Percentiles rank a stretch among this genome's conserved stretches.
Evolutionary conservation across 2,797 vertebrate genomes (phyloP).

Genomic region (Acropternis orthonyx): DNA sequence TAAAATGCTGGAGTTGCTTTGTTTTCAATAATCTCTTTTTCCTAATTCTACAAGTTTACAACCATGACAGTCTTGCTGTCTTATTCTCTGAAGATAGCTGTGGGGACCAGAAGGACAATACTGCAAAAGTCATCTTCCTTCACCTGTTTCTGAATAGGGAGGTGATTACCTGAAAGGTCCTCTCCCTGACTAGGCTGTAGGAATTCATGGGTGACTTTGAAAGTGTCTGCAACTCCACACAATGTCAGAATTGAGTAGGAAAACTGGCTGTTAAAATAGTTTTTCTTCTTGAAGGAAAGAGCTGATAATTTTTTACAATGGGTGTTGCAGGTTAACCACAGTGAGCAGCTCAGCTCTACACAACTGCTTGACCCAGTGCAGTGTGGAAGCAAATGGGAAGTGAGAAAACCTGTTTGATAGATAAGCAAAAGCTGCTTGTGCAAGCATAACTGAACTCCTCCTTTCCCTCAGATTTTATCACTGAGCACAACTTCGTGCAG

Average conservation of each 20-base stretch:
- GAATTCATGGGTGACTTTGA: background rate
- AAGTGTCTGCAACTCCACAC: background rate
- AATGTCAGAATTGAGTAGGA: background rate
- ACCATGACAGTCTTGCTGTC: background rate
- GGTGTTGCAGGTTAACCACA: background rate
- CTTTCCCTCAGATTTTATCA: background rate
- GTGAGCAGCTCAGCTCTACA: background rate
- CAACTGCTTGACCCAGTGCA: background rate
- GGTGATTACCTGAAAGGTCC: background rate
- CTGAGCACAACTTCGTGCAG: background rate
- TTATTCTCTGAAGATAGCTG: background rate
- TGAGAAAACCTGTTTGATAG: background rate
- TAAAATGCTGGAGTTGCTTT: background rate
- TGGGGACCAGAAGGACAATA: background rate
- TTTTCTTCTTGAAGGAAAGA: background rate
- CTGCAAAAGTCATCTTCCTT: background rate
- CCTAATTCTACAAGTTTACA: background rate
- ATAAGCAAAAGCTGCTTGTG: background rate
- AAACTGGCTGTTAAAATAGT: background rate
- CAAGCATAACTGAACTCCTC: background rate
- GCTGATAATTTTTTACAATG: background rate
- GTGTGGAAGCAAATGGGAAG: background rate
- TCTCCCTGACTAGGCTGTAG: background rate
- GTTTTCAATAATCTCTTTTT: background rate
- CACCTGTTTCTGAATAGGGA: background rate